These are phyloP conservation scores for Hydrotaea diabolus DNA, from an alignment of 2,888 invertebrate genomes.

Conservation along the genomic window DNA sequence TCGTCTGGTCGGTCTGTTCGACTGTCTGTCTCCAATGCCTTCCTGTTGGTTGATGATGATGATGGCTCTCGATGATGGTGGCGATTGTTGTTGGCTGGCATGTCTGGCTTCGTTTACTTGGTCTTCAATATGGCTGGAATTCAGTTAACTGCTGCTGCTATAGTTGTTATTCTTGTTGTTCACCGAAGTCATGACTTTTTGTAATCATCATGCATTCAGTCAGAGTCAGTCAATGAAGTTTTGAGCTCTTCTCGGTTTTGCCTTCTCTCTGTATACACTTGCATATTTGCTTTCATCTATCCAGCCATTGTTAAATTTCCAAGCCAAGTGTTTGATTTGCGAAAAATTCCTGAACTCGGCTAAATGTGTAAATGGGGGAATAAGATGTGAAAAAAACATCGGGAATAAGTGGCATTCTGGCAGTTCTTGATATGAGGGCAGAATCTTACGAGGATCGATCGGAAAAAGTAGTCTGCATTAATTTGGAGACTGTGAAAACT, in stretches of 20 bases:
- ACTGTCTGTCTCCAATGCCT: background rate
- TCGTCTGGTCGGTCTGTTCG: background rate
- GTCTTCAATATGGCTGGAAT: conserved; percentile 8
- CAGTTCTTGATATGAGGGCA: too few species aligned
- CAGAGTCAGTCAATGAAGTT: conserved; percentile 50
- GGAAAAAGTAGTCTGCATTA: too few species aligned
- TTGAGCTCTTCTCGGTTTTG: conserved; percentile 23
- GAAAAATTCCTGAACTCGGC: conserved; percentile 22
- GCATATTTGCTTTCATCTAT: conserved; percentile 3
- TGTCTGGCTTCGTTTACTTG: background rate
- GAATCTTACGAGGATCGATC: too few species aligned
- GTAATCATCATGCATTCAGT: conserved; percentile 22
- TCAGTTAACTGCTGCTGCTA: background rate
- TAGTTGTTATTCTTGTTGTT: background rate
- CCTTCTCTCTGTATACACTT: background rate
- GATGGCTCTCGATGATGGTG: background rate
- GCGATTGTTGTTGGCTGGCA: background rate
- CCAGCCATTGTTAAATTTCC: conserved; percentile 1
- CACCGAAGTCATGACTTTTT: conserved; percentile 55
- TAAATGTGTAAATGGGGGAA: background rate
- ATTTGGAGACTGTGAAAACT: too few species aligned
- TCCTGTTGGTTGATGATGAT: background rate
- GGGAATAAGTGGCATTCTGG: too few species aligned
- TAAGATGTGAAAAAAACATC: background rate
- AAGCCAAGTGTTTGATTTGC: conserved; percentile 3